These are phyloP conservation scores for Pseudomugil tenellus DNA, from an alignment of 2,797 vertebrate genomes.

Conservation along the genomic window DNA sequence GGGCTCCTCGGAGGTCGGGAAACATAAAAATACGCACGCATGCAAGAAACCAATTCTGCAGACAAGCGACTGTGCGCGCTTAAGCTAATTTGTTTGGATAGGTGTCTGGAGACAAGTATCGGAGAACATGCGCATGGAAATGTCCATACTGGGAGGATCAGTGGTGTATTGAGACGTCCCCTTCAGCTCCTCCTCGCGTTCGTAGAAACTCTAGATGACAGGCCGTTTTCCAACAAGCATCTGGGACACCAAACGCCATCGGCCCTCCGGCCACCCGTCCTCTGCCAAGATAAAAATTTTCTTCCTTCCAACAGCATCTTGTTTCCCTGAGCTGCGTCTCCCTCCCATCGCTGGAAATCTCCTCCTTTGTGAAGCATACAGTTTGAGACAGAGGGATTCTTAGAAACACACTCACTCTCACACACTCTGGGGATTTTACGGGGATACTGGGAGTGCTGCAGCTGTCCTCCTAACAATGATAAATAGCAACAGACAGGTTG, in stretches of 20 bases:
- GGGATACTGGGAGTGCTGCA: conserved; percentile 57
- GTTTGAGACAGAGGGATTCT: conserved; percentile 29
- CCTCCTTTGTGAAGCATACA: conserved; percentile 51
- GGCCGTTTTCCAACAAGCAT: conserved; percentile 54
- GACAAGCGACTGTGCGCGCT: conserved; percentile 10
- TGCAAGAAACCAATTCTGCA: conserved; percentile 34
- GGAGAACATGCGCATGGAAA: conserved; percentile 19
- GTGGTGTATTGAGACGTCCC: conserved; percentile 21
- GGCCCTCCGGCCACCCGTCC: conserved; percentile 42
- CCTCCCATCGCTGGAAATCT: conserved; percentile 49
- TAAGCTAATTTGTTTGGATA: conserved; percentile 48
- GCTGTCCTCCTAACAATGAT: conserved; percentile 69
- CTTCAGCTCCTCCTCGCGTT: conserved; percentile 32
- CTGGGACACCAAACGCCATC: conserved; percentile 54
- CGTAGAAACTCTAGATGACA: conserved; percentile 43
- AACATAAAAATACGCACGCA: conserved; percentile 17
- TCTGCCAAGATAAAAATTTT: conserved; percentile 45
- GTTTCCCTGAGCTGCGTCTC: conserved; percentile 42
- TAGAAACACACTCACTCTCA: conserved; percentile 28
- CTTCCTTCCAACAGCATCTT: conserved; percentile 36
- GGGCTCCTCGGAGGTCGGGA: conserved; percentile 31
- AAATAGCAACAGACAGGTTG: conserved; percentile 62
- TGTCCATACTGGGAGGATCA: conserved; percentile 11
- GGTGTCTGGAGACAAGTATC: conserved; percentile 24
- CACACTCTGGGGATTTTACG: conserved; percentile 47